These are phyloP conservation scores for Drosophila rhopaloa DNA, from an alignment of 1,140 invertebrate genomes.

Conservation along the genomic window DNA sequence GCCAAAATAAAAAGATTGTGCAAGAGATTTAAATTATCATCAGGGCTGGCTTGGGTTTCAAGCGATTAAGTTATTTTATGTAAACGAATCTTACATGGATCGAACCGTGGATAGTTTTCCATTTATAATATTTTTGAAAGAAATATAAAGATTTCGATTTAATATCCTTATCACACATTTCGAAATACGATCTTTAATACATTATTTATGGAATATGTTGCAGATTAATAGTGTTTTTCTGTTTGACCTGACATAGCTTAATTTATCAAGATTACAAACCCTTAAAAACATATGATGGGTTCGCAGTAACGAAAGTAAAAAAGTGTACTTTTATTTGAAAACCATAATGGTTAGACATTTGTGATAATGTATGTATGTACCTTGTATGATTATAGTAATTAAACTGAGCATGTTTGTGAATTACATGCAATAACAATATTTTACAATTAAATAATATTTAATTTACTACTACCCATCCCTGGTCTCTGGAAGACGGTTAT, in stretches of 20 bases:
- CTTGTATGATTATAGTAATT: not conserved
- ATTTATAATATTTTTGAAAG: no score
- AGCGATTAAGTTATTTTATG: constrained; percentile 14
- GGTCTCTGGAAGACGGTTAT: not conserved
- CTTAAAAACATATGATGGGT: not conserved
- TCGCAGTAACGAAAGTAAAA: not conserved
- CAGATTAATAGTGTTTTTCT: no score
- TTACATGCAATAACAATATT: not conserved
- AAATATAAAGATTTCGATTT: no score
- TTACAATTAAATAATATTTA: not conserved
- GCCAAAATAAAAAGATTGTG: constrained; percentile 44
- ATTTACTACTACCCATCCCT: not conserved
- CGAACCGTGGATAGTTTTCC: no score
- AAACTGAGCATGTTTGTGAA: not conserved
- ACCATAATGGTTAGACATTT: not conserved
- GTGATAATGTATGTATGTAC: not conserved
- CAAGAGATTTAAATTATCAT: constrained; percentile 18
- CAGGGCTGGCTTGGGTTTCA: constrained; percentile 29
- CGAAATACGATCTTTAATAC: no score
- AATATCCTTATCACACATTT: no score
- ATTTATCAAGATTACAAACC: not conserved
- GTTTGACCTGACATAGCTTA: no score
- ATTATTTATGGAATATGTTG: no score
- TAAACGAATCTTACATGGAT: no score
- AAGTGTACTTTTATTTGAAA: not conserved